These are phyloP conservation scores for Muscicapa adusta DNA, from an alignment of 2,113 vertebrate genomes.

Conservation along the genomic window DNA sequence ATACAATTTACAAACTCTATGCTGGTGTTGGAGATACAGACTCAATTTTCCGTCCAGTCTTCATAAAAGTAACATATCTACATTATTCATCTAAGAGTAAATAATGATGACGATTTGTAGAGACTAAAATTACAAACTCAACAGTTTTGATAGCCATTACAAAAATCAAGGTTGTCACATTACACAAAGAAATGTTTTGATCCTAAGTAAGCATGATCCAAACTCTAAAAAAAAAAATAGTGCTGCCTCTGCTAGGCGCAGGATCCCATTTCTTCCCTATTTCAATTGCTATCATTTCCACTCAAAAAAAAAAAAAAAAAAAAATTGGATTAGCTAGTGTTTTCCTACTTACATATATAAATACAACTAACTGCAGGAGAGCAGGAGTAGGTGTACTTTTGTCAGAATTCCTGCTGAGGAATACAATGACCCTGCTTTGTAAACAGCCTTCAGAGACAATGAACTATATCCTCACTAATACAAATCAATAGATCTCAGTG, in stretches of 20 bases:
- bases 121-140: constrained; percentile 37
- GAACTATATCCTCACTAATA: not conserved
- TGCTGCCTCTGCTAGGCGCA: not conserved
- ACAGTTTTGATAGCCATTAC: constrained; percentile 26
- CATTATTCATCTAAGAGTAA: constrained; percentile 49
- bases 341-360: not conserved
- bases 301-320: not conserved
- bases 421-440: not conserved
- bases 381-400: not conserved
- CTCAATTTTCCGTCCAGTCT: constrained; percentile 38
- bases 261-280: not conserved
- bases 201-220: not conserved
- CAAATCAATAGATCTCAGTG: not conserved
- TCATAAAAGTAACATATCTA: constrained; percentile 50
- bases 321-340: not conserved
- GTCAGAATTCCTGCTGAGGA: not conserved
- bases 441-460: not conserved
- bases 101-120: constrained; percentile 21
- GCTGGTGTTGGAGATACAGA: constrained; percentile 23
- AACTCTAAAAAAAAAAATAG: not conserved
- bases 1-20: constrained; percentile 55
- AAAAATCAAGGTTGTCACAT: constrained; percentile 20
- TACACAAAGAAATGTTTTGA: constrained; percentile 15
- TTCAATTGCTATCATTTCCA: not conserved
- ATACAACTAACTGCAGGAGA: not conserved